Percentiles rank a stretch among this genome's conserved stretches.
phyloP scores from a whole-genome alignment of 35 echinoderm and acorn worm genomes.

The Eucidaris tribuloides region DNA sequence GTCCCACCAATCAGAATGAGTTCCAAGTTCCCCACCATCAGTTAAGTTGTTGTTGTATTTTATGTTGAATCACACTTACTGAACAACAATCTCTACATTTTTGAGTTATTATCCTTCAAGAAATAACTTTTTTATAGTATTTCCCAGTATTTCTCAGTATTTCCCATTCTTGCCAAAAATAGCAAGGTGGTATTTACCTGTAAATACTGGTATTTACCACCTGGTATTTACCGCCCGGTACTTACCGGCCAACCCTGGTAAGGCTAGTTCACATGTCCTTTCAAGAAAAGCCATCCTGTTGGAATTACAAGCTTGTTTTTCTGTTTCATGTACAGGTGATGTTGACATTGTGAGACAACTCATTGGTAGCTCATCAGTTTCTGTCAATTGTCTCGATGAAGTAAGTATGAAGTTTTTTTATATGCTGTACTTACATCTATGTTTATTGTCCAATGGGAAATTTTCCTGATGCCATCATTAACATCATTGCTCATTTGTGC shows the following conservation, averaged over 20 bases:
- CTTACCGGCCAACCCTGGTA: background rate
- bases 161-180: background rate
- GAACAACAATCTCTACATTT: too few relatives aligned
- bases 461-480: background rate
- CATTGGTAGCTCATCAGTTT: conserved; percentile 52
- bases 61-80: too few relatives aligned
- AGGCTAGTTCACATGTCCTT: background rate
- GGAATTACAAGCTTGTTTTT: background rate
- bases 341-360: conserved; percentile 61
- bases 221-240: background rate
- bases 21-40: too few relatives aligned
- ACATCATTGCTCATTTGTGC: background rate
- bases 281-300: background rate
- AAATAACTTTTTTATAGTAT: too few relatives aligned
- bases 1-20: too few relatives aligned
- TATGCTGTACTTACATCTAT: background rate
- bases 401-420: conserved; percentile 43
- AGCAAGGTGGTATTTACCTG: background rate
- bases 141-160: background rate
- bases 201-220: background rate
- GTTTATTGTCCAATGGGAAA: background rate
- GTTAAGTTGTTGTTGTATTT: too few relatives aligned
- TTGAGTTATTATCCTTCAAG: too few relatives aligned
- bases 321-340: conserved; percentile 36
- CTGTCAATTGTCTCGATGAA: conserved; percentile 88